phyloP scores from a whole-genome alignment of 2,797 vertebrate genomes.

The Anguilla marmorata region DNA sequence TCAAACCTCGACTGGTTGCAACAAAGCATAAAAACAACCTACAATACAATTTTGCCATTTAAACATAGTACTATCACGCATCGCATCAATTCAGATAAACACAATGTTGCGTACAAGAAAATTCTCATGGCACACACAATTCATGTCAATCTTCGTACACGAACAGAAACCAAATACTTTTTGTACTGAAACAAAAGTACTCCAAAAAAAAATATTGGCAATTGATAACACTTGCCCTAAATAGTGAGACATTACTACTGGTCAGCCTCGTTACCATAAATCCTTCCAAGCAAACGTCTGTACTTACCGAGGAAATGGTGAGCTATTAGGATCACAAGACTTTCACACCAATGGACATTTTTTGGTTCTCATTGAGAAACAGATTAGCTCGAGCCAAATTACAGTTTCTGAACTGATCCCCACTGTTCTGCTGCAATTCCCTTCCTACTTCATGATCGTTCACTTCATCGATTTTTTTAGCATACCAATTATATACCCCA shows the following conservation, averaged over 20 bases:
- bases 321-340: background rate
- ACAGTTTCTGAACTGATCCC: background rate
- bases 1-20: background rate
- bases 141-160: no score
- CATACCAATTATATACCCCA: background rate
- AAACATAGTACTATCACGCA: no score
- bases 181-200: no score
- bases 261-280: no score
- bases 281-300: background rate
- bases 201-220: no score
- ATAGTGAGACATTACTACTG: no score
- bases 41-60: background rate
- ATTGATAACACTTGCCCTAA: no score
- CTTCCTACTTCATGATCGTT: background rate
- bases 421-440: background rate
- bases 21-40: background rate
- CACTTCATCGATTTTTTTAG: background rate
- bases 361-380: background rate
- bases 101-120: no score
- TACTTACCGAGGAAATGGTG: background rate
- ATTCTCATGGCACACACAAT: no score
- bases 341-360: background rate
- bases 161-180: no score
- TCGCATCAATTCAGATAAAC: no score
- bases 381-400: background rate